Evolutionary conservation across 2,113 vertebrate species (phyloP), one percentile per base, ranked within the genome.

Genomic region (Sisor rabdophorus): DNA sequence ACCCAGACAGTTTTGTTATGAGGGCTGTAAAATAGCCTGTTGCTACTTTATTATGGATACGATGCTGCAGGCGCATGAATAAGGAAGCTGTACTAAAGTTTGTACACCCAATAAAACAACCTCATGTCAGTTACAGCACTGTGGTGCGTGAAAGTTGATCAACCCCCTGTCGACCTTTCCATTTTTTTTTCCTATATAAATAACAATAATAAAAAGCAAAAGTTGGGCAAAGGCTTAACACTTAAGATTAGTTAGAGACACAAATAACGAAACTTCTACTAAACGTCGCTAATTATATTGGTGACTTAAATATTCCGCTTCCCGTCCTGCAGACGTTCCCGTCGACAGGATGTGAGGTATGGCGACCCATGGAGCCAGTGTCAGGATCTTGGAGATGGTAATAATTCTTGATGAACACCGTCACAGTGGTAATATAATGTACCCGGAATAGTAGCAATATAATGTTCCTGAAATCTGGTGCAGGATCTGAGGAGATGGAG

Each of bases 281-380:
- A 26, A 9, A 17, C 22, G 26, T 50, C 28, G 22, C 16, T 11
- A 50, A 50, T 20, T 22, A 28, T 6, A 10, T 26, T 47, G 11
- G 13, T 16, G 22, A 9, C 12, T 48, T 24, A 48, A 26, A 48
- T 10, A 13, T 5, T 20, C 22, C 2, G n/a, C 32, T 80, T 61
- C 3, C 56, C 26, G 48, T 77, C 19, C 60, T 0, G 32, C 83
- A 93, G 94, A 81, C 89, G 86, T 64, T 87, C 92, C 1, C 87
- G 92, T 61, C 91, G 93, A 83, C 93, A 94, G 88, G 92, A 95
- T 6, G 78, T 90, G 54, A 90, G 91, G 52, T 84, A 91, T 8
- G 87, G 92, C 22, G 93, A 94, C 79, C 91, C 84, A 2, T 87
- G 88, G 87, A 92, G 90, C 75, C 94, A 93, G 84, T 95, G 94